Evolutionary conservation across 2,113 vertebrate species (phyloP).

Genomic region (Chloropsis hardwickii): DNA sequence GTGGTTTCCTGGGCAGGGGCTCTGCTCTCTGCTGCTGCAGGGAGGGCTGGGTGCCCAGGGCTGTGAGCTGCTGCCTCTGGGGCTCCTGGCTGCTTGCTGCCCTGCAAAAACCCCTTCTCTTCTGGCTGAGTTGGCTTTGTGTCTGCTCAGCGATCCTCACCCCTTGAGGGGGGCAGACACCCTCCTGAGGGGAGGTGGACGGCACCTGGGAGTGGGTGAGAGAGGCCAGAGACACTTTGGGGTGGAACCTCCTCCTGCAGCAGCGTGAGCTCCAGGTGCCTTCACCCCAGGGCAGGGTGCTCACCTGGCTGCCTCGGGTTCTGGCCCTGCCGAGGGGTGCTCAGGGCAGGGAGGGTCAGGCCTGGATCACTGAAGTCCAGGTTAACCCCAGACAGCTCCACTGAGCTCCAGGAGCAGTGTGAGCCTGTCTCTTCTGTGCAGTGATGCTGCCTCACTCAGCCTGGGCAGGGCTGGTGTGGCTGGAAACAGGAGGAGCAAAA

Average conservation of each 20-base stretch:
- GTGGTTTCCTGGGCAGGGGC: neutral
- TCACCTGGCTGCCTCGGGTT: neutral
- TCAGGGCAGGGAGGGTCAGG: neutral
- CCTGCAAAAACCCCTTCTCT: neutral
- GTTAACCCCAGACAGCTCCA: neutral
- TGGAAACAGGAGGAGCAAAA: neutral
- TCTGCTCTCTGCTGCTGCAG: neutral
- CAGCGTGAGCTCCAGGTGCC: rapidly evolving
- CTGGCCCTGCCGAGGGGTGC: neutral
- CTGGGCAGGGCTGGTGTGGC: neutral
- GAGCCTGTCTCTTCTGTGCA: neutral
- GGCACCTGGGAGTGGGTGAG: neutral
- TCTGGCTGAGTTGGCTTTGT: neutral
- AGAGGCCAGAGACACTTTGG: neutral
- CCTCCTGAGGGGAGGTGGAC: neutral
- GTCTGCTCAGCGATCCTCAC: neutral
- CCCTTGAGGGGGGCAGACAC: neutral
- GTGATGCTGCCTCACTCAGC: neutral
- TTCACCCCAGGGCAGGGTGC: neutral
- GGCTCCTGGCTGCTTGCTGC: neutral
- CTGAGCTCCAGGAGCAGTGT: neutral
- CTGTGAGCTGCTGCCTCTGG: rapidly evolving
- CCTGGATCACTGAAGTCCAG: neutral
- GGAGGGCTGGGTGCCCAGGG: rapidly evolving
- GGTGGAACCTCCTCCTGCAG: neutral